These are phyloP conservation scores for Spodoptera exigua DNA, from an alignment of 2,888 invertebrate genomes.

Conservation along the genomic window DNA sequence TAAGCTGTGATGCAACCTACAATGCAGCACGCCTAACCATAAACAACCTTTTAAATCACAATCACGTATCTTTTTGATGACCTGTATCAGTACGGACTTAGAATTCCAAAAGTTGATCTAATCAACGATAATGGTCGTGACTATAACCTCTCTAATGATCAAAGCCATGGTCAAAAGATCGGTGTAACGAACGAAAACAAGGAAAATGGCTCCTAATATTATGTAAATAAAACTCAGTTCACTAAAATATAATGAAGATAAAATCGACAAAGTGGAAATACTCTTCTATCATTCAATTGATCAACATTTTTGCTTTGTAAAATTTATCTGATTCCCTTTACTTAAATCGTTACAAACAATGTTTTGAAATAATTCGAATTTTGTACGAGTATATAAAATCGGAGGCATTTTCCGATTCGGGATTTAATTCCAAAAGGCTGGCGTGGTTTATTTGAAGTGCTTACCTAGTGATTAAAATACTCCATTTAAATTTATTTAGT, in stretches of 20 bases:
- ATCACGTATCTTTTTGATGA: too few species aligned
- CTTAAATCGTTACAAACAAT: constrained; percentile 42
- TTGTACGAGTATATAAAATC: constrained; percentile 1
- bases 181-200: too few species aligned
- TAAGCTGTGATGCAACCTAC: too few species aligned
- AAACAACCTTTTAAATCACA: too few species aligned
- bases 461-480: constrained; percentile 10
- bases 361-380: constrained; percentile 40
- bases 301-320: constrained; percentile 8
- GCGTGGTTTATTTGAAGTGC: constrained; percentile 15
- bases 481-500: too few species aligned
- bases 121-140: too few species aligned
- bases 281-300: constrained; percentile 15
- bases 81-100: too few species aligned
- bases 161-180: too few species aligned
- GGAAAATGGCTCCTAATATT: too few species aligned
- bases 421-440: constrained; percentile 13
- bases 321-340: constrained; percentile 12
- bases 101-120: too few species aligned
- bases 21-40: too few species aligned
- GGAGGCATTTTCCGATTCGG: constrained; percentile 2
- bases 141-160: too few species aligned
- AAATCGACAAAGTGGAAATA: constrained; percentile 11
- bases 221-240: not conserved
- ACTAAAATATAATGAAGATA: not conserved